These are phyloP conservation scores for Fragum fragum DNA, from an alignment of 2,888 invertebrate species.

Conservation along the genomic window DNA sequence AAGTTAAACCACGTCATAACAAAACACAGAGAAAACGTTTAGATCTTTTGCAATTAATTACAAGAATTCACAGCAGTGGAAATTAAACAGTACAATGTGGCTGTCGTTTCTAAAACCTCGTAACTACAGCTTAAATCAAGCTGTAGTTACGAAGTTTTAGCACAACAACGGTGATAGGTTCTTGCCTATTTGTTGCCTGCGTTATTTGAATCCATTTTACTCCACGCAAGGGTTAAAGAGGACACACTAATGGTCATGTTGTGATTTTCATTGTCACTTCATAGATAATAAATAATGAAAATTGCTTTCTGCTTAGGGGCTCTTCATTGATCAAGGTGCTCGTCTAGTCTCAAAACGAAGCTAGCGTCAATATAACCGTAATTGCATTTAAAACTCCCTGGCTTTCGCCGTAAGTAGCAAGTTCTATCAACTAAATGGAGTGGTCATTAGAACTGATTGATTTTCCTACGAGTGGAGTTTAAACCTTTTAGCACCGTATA, in stretches of 20 bases:
- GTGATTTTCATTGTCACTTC: slow-evolving; percentile 21
- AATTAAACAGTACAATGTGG: too few relatives aligned
- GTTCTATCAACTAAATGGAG: slow-evolving; percentile 19
- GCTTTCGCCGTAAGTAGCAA: background rate
- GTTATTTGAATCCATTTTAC: background rate
- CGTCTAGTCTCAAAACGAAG: background rate
- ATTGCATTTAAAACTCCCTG: background rate
- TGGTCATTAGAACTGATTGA: slow-evolving; percentile 16
- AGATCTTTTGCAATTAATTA: too few relatives aligned
- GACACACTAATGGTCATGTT: slow-evolving; percentile 1
- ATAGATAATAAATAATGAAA: slow-evolving; percentile 19
- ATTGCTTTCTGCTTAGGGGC: slow-evolving; percentile 18
- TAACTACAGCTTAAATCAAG: too few relatives aligned
- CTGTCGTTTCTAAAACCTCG: too few relatives aligned
- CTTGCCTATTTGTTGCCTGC: too few relatives aligned
- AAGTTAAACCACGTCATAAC: too few relatives aligned
- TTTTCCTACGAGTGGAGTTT: background rate
- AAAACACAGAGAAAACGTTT: too few relatives aligned
- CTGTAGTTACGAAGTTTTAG: too few relatives aligned
- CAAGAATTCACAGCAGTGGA: too few relatives aligned
- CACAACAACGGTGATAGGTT: too few relatives aligned
- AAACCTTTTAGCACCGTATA: background rate
- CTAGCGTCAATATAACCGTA: background rate
- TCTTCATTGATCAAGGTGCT: background rate
- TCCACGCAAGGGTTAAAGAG: background rate